A percentile compares a stretch with the other conserved stretches of the same genome.
Evolutionary conservation across 1,140 invertebrate species (phyloP).

Genomic region (Thaumatotibia leucotreta): DNA sequence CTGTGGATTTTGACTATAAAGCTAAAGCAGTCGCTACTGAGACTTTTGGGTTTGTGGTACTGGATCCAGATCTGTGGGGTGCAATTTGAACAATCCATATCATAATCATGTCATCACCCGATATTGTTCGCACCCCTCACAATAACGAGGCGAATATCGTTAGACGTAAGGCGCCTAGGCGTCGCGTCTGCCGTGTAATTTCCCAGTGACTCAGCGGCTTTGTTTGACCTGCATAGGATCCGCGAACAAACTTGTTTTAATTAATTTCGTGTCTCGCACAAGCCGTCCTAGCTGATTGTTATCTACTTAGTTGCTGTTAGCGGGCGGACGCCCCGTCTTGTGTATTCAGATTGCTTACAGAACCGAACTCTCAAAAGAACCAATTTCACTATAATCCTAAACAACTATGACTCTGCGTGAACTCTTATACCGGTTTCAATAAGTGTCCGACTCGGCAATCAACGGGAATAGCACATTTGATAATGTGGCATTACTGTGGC

Average conservation of each 20-base stretch:
- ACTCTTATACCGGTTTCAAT: not conserved
- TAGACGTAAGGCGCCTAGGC: constrained; percentile 52
- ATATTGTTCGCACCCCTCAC: constrained; percentile 23
- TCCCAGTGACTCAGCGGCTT: constrained; percentile 73
- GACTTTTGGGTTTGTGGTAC: no score
- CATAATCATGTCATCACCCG: not conserved
- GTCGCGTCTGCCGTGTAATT: constrained; percentile 64
- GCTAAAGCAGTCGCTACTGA: no score
- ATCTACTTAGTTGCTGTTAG: constrained; percentile 74
- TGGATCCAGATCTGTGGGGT: not conserved
- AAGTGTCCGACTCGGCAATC: not conserved
- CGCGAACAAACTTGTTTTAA: constrained; percentile 76
- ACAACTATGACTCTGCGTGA: not conserved
- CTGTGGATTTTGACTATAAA: no score
- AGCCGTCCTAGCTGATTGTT: constrained; percentile 70
- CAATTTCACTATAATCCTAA: not conserved
- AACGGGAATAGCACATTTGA: not conserved
- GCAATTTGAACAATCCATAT: not conserved
- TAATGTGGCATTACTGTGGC: constrained; percentile 5
- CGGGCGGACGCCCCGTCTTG: constrained; percentile 49
- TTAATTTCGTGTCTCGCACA: constrained; percentile 76
- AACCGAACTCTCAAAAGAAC: not conserved
- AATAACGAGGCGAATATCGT: constrained; percentile 48
- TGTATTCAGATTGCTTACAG: not conserved
- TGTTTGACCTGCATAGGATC: constrained; percentile 72